Percentiles rank a stretch among this genome's conserved stretches.
Evolutionary conservation across 2,113 vertebrate species (phyloP).

Genomic region (Hippocampus barbouri): DNA sequence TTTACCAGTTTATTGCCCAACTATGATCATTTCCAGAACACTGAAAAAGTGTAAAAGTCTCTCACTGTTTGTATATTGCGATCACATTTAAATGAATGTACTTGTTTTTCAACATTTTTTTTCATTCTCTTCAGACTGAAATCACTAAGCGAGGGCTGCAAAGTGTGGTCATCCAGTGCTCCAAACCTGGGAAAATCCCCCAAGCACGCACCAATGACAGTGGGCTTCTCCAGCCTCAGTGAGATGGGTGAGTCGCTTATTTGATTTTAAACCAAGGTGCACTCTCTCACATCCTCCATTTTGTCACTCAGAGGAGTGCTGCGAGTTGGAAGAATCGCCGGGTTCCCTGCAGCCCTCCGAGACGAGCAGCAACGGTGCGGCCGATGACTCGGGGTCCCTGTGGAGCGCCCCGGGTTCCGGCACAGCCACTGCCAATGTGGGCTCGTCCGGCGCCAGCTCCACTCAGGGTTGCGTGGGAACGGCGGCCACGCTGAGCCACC

Average conservation of each 20-base stretch:
- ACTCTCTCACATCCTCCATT: neutral
- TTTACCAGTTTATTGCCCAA: too few species aligned
- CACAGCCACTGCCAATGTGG: neutral
- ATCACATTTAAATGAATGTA: neutral
- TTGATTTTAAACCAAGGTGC: neutral
- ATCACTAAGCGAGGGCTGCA: slow-evolving; percentile 80
- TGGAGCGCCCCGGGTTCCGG: slow-evolving; percentile 53
- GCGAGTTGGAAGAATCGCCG: slow-evolving; percentile 66
- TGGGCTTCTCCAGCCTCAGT: slow-evolving; percentile 84
- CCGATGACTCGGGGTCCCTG: slow-evolving; percentile 59
- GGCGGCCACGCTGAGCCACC: slow-evolving; percentile 30
- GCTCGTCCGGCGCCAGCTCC: slow-evolving; percentile 15
- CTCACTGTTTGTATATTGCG: neutral
- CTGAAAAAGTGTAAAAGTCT: neutral
- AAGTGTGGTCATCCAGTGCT: slow-evolving; percentile 87
- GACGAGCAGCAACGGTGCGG: slow-evolving; percentile 66
- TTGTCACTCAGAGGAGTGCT: slow-evolving; percentile 64
- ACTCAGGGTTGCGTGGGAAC: slow-evolving; percentile 29
- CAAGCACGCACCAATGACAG: slow-evolving; percentile 80
- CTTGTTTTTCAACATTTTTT: neutral
- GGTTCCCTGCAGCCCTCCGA: slow-evolving; percentile 61
- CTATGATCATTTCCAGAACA: neutral
- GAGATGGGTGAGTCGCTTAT: slow-evolving; percentile 81
- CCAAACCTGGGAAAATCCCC: slow-evolving; percentile 89
- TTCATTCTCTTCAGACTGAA: slow-evolving; percentile 72